A percentile compares a stretch with the other conserved stretches of the same genome.
These are phyloP conservation scores for Monopis laevigella DNA, from an alignment of 2,888 invertebrate genomes.

Conservation along the genomic window DNA sequence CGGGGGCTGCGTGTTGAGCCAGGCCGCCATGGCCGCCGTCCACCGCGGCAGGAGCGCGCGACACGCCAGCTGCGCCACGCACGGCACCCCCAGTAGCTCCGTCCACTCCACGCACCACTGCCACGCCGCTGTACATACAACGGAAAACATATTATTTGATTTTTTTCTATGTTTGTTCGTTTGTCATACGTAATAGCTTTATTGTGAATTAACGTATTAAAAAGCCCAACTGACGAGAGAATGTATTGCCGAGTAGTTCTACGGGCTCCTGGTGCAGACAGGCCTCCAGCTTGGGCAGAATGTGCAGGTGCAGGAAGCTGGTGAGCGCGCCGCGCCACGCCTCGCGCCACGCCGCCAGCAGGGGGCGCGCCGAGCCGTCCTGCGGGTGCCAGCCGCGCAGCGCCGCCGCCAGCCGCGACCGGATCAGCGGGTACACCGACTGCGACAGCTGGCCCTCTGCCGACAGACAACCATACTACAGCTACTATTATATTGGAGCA, in stretches of 20 bases:
- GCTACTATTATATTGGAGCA: no score
- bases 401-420: slow-evolving; percentile 86
- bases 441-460: slow-evolving; percentile 59
- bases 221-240: no score
- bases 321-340: slow-evolving; percentile 61
- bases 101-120: slow-evolving; percentile 95
- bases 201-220: no score
- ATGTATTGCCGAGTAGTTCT: no score
- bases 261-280: slow-evolving; percentile 64
- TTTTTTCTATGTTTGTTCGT: no score
- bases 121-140: slow-evolving; percentile 94
- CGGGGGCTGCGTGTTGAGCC: slow-evolving; percentile 92
- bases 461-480: no score
- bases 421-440: slow-evolving; percentile 86
- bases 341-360: slow-evolving; percentile 89
- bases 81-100: slow-evolving; percentile 80
- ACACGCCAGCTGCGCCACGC: slow-evolving; percentile 83
- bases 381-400: slow-evolving; percentile 95
- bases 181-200: no score
- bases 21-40: slow-evolving; percentile 84
- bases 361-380: slow-evolving; percentile 90
- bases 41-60: slow-evolving; percentile 94
- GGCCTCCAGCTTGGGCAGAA: slow-evolving; percentile 87
- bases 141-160: no score
- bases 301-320: slow-evolving; percentile 83